phyloP scores from a whole-genome alignment of 2,888 invertebrate species.

The Luperina nickerlii region DNA sequence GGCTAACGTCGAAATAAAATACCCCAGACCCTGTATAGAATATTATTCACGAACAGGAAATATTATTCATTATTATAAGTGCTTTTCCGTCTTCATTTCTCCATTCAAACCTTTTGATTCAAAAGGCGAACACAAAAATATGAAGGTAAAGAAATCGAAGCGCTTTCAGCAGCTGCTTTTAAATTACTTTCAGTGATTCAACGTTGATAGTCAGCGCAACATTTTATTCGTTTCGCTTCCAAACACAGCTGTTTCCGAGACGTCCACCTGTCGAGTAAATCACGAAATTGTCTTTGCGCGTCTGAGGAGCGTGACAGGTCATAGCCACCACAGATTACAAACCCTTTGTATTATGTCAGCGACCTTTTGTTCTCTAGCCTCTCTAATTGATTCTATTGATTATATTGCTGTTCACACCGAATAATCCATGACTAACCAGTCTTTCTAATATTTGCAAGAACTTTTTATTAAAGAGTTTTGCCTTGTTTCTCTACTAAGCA shows the following conservation, averaged over 20 bases:
- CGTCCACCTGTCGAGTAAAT: constrained; percentile 60
- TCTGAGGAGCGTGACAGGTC: constrained; percentile 61
- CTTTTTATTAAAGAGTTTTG: constrained; percentile 17
- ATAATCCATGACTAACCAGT: constrained; percentile 36
- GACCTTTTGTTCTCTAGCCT: constrained; percentile 52
- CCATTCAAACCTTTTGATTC: constrained; percentile 23
- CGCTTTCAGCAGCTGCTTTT: constrained; percentile 24
- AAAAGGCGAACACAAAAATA: constrained; percentile 23
- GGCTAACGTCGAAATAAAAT: constrained; percentile 27
- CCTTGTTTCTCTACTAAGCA: constrained; percentile 9
- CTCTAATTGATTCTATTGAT: constrained; percentile 57
- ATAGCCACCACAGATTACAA: constrained; percentile 54
- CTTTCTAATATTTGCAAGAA: constrained; percentile 43
- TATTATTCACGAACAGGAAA: constrained; percentile 20
- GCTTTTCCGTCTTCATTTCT: constrained; percentile 4
- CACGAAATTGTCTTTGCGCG: constrained; percentile 47
- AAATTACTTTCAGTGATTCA: constrained; percentile 38
- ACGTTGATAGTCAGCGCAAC: constrained; percentile 50
- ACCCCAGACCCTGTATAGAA: constrained; percentile 15
- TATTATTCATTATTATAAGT: too few relatives aligned
- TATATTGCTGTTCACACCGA: constrained; percentile 37
- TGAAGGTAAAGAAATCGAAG: constrained; percentile 36
- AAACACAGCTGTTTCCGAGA: constrained; percentile 58
- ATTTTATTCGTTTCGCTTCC: constrained; percentile 58
- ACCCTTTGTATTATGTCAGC: constrained; percentile 61